These are phyloP conservation scores for Haemorhous mexicanus DNA, from an alignment of 2,113 vertebrate species.

Conservation along the genomic window DNA sequence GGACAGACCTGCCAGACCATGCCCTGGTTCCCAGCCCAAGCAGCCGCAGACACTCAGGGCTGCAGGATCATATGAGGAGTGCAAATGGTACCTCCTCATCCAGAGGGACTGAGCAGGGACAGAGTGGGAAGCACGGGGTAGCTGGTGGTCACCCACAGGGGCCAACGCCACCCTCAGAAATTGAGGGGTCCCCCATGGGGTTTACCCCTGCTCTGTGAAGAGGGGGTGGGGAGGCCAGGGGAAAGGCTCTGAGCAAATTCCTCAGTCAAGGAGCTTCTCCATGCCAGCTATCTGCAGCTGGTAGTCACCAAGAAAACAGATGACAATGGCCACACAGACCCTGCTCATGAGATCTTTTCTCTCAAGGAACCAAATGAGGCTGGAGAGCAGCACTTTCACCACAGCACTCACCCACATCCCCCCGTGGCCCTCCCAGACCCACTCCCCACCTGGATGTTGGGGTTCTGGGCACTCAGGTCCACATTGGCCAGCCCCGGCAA, in stretches of 20 bases:
- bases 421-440: fast-evolving
- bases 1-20: background rate
- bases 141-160: background rate
- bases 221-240: background rate
- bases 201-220: background rate
- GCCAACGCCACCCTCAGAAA: background rate
- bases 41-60: background rate
- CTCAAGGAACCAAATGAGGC: background rate
- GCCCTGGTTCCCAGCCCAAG: background rate
- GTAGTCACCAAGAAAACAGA: background rate
- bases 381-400: background rate
- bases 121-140: background rate
- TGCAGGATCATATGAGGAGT: fast-evolving
- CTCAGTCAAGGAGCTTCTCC: background rate
- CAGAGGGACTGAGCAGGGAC: background rate
- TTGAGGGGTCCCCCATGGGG: fast-evolving
- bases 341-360: background rate
- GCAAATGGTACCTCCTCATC: background rate
- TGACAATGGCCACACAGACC: fast-evolving
- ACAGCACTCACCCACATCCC: fast-evolving
- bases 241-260: background rate
- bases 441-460: conserved; percentile 87
- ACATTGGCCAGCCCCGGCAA: conserved; percentile 82
- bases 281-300: background rate
- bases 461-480: conserved; percentile 84